These are phyloP conservation scores for Mylabris sibirica DNA, from an alignment of 2,888 invertebrate genomes.

Conservation along the genomic window DNA sequence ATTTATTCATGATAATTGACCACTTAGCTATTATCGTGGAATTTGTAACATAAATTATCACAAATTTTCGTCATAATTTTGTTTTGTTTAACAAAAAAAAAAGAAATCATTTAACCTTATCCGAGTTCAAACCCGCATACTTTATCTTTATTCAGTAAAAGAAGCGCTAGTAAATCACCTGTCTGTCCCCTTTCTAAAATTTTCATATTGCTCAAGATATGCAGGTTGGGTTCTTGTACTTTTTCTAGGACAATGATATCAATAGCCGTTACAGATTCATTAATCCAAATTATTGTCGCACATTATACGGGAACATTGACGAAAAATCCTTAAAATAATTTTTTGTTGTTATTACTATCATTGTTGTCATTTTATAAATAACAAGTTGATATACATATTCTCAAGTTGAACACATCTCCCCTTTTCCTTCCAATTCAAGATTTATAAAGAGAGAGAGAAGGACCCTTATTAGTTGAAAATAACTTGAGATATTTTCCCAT, in stretches of 20 bases:
- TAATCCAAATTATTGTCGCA: background rate
- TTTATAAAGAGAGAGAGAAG: background rate
- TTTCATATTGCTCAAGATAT: slow-evolving; percentile 30
- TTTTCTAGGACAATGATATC: slow-evolving; percentile 2
- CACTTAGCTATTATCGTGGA: background rate
- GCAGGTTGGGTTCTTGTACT: slow-evolving; percentile 25
- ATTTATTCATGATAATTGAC: slow-evolving; percentile 14
- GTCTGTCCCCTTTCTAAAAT: slow-evolving; percentile 24
- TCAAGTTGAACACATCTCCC: background rate
- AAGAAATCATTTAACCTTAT: slow-evolving; percentile 55
- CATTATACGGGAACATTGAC: slow-evolving; percentile 6
- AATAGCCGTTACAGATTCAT: slow-evolving; percentile 7
- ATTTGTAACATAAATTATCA: background rate
- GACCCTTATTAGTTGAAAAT: slow-evolving; percentile 1
- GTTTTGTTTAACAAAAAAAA: background rate
- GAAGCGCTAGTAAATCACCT: slow-evolving; percentile 25
- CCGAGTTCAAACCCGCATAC: slow-evolving; percentile 58
- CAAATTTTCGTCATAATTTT: background rate
- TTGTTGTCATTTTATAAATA: background rate
- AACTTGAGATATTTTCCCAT: slow-evolving; percentile 35
- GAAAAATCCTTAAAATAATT: background rate
- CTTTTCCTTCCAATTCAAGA: background rate
- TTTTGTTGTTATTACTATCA: background rate
- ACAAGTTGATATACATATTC: background rate
- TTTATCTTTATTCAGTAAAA: slow-evolving; percentile 26